Evolutionary conservation across 2,113 vertebrate genomes (phyloP).

Genomic region (Carassius auratus): DNA sequence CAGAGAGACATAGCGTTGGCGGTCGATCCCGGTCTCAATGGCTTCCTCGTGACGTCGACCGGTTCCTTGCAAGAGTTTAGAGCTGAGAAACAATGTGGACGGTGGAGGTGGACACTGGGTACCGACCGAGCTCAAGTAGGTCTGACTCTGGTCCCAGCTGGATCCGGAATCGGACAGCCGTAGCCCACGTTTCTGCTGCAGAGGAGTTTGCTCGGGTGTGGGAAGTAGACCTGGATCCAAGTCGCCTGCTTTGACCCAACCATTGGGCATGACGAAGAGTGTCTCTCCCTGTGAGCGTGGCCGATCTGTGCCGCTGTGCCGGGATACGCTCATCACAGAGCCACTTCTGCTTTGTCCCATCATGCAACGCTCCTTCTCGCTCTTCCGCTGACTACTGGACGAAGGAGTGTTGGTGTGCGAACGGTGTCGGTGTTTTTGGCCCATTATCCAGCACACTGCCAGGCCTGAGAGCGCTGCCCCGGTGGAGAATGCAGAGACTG

Average conservation of each 20-base stretch:
- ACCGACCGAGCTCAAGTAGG: slow-evolving; percentile 79
- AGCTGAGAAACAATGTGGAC: slow-evolving; percentile 77
- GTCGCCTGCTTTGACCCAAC: slow-evolving; percentile 87
- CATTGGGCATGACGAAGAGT: slow-evolving; percentile 91
- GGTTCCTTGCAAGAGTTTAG: slow-evolving; percentile 76
- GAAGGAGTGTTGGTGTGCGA: slow-evolving; percentile 66
- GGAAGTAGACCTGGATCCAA: slow-evolving; percentile 91
- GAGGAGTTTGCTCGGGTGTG: slow-evolving; percentile 93
- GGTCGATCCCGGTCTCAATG: slow-evolving; percentile 62
- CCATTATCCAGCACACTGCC: slow-evolving; percentile 94
- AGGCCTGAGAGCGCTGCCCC: slow-evolving; percentile 93
- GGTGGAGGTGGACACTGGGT: slow-evolving; percentile 68
- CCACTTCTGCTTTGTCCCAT: slow-evolving; percentile 84
- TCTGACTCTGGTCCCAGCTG: slow-evolving; percentile 90
- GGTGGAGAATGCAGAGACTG: slow-evolving; percentile 92
- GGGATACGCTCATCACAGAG: slow-evolving; percentile 92
- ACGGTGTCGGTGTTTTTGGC: slow-evolving; percentile 85
- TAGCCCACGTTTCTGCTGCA: slow-evolving; percentile 88
- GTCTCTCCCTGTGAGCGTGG: slow-evolving; percentile 76
- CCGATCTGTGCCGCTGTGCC: slow-evolving; percentile 77
- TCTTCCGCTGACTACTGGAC: slow-evolving; percentile 80
- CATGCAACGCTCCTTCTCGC: slow-evolving; percentile 84
- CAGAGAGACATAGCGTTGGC: slow-evolving; percentile 79
- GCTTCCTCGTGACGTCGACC: slow-evolving; percentile 65
- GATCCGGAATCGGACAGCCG: slow-evolving; percentile 80